phyloP scores from a whole-genome alignment of 1,140 invertebrate genomes.

The Drosophila leontia region DNA sequence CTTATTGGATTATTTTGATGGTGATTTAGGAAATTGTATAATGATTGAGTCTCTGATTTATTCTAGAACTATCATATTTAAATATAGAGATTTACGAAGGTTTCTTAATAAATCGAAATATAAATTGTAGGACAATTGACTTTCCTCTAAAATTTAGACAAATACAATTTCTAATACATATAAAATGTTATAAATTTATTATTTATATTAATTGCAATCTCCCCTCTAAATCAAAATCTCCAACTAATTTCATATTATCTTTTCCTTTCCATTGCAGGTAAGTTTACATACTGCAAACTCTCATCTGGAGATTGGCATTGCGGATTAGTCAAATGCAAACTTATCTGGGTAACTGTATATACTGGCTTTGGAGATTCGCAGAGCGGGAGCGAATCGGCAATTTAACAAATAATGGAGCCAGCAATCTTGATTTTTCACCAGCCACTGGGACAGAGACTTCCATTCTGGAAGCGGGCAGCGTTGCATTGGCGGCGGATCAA shows the following conservation, averaged over 20 bases:
- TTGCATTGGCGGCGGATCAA: constrained; percentile 46
- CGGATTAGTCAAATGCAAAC: constrained; percentile 55
- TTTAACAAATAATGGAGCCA: constrained; percentile 61
- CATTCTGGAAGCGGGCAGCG: constrained; percentile 40
- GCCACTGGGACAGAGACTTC: constrained; percentile 33
- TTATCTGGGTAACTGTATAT: constrained; percentile 48
- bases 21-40: not conserved
- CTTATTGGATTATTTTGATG: not conserved
- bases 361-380: constrained; percentile 14
- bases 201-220: not conserved
- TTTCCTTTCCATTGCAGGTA: constrained; percentile 61
- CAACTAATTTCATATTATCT: constrained; percentile 50
- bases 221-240: not conserved
- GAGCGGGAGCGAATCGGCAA: constrained; percentile 31
- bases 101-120: no score
- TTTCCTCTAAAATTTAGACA: not conserved
- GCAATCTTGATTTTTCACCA: constrained; percentile 62
- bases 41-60: constrained; percentile 2
- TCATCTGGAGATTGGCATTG: constrained; percentile 32
- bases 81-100: no score
- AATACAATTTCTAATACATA: not conserved
- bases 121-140: no score
- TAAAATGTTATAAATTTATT: not conserved
- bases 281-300: constrained; percentile 34
- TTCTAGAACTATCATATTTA: not conserved